Base-by-base conservation (phyloP, 2,113 vertebrate species). In the Lampris megalopsis region DNA sequence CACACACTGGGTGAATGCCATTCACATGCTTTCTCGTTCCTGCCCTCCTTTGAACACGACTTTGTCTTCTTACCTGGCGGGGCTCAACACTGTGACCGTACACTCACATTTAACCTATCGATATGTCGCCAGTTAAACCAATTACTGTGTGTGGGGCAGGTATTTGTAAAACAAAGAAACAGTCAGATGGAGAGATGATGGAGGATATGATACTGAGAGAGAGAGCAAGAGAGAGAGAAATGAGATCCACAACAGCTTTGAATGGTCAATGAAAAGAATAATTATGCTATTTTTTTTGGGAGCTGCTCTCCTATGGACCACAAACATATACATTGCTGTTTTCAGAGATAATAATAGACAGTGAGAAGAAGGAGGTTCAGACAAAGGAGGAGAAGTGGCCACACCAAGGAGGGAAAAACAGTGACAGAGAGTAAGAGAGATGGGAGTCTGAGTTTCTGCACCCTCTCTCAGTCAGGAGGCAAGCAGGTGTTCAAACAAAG, bases 401-500 rank as follows among this genome's bases (percentile, higher is more conserved):
- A 62, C n/a, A 63, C n/a, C 4, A 35, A 42, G 3, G 38, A 41
- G 60, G 38, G 45, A 54, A 48, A 82, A 75, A 72, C 24, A 24
- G 24, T 24, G 24, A 24, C 24, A 24, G 24, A 24, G 24, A 24
- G 24, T 24, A 24, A 24, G 24, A 24, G 24, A 24, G 24, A 24
- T 24, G 24, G 24, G 24, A 24, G 24, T 24, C 24, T 24, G 13
- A 57, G 59, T 76, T 50, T 62, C 61, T 40, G 67, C 60, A 45
- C 52, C 47, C 58, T 68, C 67, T 60, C 75, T 78, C 82, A 86
- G 77, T 87, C 80, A 74, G 84, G 76, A 88, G 85, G 86, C 79
- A 87, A 88, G 87, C 93, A 94, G 92, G 92, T 94, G 94, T 94
- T 94, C 92, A 94, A 94, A 94, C 88, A 94, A 93, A 91, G 90